Evolutionary conservation across 2,797 vertebrate genomes (phyloP), one percentile per base, ranked within the genome.

Genomic region (Anguilla pacifica): DNA sequence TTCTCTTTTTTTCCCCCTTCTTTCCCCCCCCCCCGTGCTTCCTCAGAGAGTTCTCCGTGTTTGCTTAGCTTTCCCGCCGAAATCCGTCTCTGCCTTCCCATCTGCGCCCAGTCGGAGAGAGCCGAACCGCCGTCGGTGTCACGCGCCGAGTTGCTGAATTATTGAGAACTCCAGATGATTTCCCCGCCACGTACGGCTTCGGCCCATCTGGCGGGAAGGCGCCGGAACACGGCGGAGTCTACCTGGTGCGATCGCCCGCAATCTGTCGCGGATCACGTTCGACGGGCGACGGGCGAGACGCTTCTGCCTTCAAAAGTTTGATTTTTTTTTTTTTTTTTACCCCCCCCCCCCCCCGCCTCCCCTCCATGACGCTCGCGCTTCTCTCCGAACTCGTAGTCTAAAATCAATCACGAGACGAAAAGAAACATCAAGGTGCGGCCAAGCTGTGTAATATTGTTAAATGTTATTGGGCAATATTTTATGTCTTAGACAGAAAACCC

Each of bases 151-250:
- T 95, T 95, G 95, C 95, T 98, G 97, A 99, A 98, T 99, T 98
- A 98, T 98, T 97, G 98, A 98, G 97, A 97, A 96, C 97, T 97
- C 97, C 97, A 97, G 97, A 98, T 98, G 97, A 98, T 98, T 97
- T 98, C 97, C 96, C 97, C 96, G 97, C 97, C 94, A 96, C 95
- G 96, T 97, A 97, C 97, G 97, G 98, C 97, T 98, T 97, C 96
- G 95, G 97, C 97, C 98, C 98, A 99, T 98, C 98, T 99, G 98
- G 97, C 97, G 94, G 93, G 92, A 93, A 92, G 93, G 94, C 94
- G 89, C 90, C 94, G 93, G 91, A 92, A 92, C 93, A 94, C 94
- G 93, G 94, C 92, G 93, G 94, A 90, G 93, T 92, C 91, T 95
- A 95, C 93, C 94, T 96, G 94, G 94, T 93, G 93, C 92, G 93